A percentile compares a stretch with the other conserved stretches of the same genome.
These are phyloP conservation scores for Macrochelys suwanniensis DNA, from an alignment of 2,797 vertebrate genomes.

Conservation along the genomic window DNA sequence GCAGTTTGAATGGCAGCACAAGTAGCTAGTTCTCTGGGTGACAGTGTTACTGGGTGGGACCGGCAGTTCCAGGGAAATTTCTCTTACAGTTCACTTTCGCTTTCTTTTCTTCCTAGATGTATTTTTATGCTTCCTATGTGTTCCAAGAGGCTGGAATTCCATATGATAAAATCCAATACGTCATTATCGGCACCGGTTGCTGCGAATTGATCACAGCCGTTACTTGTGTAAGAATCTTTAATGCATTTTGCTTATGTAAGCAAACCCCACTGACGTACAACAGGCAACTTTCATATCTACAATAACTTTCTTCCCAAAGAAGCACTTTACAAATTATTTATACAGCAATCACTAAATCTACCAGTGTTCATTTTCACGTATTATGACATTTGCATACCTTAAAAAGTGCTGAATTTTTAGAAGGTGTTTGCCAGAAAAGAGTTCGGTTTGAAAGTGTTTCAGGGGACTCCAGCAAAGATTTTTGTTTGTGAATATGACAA, in stretches of 20 bases:
- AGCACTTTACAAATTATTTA: background rate
- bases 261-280: background rate
- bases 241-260: background rate
- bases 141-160: conserved; percentile 90
- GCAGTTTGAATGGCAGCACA: rapidly evolving
- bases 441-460: background rate
- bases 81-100: conserved; percentile 5
- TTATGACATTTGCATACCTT: background rate
- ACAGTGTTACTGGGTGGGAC: background rate
- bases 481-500: background rate
- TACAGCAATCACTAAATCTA: background rate
- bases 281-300: background rate
- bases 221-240: conserved; percentile 86
- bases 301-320: background rate
- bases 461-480: background rate
- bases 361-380: background rate
- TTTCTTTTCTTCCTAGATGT: conserved; percentile 84
- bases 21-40: background rate
- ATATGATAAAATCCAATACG: conserved; percentile 85
- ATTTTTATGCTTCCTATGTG: conserved; percentile 91
- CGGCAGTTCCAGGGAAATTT: background rate
- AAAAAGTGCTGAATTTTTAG: background rate
- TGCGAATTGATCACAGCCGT: conserved; percentile 90
- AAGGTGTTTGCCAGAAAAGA: background rate
- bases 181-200: conserved; percentile 88